Evolutionary conservation across 2,888 invertebrate species (phyloP), one percentile per base, ranked within the genome.

Genomic region (Agrotis clavis): DNA sequence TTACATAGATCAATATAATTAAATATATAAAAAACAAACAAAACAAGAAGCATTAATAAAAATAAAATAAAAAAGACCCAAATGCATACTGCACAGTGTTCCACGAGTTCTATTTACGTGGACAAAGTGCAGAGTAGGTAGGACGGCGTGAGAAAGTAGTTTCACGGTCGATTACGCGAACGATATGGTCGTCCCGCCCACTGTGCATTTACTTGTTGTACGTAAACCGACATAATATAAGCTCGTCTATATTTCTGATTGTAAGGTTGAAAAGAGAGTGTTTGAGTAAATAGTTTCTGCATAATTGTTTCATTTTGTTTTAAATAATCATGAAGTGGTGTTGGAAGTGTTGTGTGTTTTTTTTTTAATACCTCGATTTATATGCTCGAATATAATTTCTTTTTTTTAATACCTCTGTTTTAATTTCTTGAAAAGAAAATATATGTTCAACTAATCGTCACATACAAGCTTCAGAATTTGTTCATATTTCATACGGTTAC

Each of bases 71-170:
- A 57, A 30, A 66, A 19, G 16, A 14, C 30, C 53, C 13, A 70
- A 25, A 35, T 53, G 25, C 9, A 16, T 21, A 64, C 16, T 30
- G 50, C 83, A 69, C 18, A 67, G 61, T 73, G 70, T n/a, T 41
- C 25, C 21, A 56, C 19, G 50, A 16, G n/a, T 47, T 66, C 57
- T 80, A 25, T 71, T 68, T 67, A 69, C 48, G 70, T 76, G 74
- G 69, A 67, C 67, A 79, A 69, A 83, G 54, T 80, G 71, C 47
- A 35, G 25, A 63, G 65, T 54, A 67, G 67, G 62, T 66, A 73
- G 67, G 63, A 67, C 47, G 63, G 80, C 86, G 82, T 87, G 86
- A 87, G 85, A 87, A 84, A 86, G 71, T 70, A 77, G 81, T 86
- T 87, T 80, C 80, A 86, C 81, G 85, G 80, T 72, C 74, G 85